A percentile compares a stretch with the other conserved stretches of the same genome.
Evolutionary conservation across 2,797 vertebrate species (phyloP).

Genomic region (Premnoplex brunnescens): DNA sequence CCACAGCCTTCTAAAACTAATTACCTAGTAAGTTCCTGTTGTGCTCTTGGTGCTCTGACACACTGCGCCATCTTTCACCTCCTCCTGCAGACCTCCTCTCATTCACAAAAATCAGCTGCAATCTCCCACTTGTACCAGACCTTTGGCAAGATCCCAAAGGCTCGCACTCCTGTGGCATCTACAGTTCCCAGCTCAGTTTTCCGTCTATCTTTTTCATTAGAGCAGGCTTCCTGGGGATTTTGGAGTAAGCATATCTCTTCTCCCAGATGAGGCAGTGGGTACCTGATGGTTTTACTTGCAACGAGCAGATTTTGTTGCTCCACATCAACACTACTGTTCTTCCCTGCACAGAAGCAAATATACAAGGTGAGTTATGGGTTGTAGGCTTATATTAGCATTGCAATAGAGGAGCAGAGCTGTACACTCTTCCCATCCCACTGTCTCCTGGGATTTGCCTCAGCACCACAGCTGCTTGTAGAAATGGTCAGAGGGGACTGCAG

Average conservation of each 20-base stretch:
- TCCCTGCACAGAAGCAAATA: not conserved
- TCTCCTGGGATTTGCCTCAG: not conserved
- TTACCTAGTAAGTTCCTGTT: not conserved
- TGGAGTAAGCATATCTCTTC: not conserved
- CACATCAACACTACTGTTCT: not conserved
- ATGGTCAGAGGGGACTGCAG: not conserved
- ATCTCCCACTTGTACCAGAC: not conserved
- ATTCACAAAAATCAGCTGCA: conserved; percentile 17
- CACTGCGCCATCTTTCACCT: not conserved
- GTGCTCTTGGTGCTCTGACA: not conserved
- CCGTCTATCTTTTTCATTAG: not conserved
- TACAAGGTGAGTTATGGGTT: not conserved
- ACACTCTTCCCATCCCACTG: not conserved
- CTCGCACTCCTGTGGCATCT: not conserved
- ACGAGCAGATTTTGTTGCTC: not conserved
- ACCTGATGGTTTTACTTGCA: not conserved
- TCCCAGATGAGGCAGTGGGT: not conserved
- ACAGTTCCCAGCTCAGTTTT: not conserved
- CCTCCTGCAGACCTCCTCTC: not conserved
- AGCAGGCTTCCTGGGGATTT: not conserved
- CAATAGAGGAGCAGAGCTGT: not conserved
- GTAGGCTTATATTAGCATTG: not conserved
- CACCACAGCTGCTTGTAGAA: not conserved
- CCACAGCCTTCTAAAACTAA: not conserved
- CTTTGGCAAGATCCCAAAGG: not conserved